Percentiles rank a stretch among this genome's conserved stretches.
phyloP scores from a whole-genome alignment of 2,797 vertebrate species.

The Eulemur rubriventer region DNA sequence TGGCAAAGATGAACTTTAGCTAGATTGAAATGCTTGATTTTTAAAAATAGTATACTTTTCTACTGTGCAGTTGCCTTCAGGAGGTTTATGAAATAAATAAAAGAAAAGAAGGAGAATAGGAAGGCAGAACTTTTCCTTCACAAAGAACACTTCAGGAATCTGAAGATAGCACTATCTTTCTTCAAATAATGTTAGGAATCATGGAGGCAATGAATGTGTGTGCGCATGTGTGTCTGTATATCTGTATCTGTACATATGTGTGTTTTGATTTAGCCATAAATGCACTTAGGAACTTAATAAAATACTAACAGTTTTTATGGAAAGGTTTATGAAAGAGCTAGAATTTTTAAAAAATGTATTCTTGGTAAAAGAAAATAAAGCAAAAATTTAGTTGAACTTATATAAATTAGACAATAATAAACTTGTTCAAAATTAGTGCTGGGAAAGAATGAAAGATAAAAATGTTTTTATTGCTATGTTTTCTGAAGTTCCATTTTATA shows the following conservation, averaged over 20 bases:
- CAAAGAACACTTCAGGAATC: not conserved
- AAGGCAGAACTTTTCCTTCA: not conserved
- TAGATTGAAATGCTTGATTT: not conserved
- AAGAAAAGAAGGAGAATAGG: conserved; percentile 24
- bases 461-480: conserved; percentile 49
- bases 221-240: not conserved
- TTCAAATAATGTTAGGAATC: not conserved
- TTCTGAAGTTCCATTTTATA: conserved; percentile 61
- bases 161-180: not conserved
- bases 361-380: conserved; percentile 45
- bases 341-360: conserved; percentile 1
- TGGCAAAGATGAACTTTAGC: not conserved
- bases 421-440: conserved; percentile 20
- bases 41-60: not conserved
- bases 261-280: not conserved
- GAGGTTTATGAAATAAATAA: not conserved
- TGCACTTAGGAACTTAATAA: not conserved
- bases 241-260: not conserved
- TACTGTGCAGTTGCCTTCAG: not conserved
- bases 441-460: conserved; percentile 66
- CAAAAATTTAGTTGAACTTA: conserved; percentile 65
- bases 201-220: not conserved
- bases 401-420: conserved; percentile 47
- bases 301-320: not conserved
- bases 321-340: conserved; percentile 45